Conservation (phyloP, 1,140 invertebrate genomes). For the Aphelinus certus region DNA sequence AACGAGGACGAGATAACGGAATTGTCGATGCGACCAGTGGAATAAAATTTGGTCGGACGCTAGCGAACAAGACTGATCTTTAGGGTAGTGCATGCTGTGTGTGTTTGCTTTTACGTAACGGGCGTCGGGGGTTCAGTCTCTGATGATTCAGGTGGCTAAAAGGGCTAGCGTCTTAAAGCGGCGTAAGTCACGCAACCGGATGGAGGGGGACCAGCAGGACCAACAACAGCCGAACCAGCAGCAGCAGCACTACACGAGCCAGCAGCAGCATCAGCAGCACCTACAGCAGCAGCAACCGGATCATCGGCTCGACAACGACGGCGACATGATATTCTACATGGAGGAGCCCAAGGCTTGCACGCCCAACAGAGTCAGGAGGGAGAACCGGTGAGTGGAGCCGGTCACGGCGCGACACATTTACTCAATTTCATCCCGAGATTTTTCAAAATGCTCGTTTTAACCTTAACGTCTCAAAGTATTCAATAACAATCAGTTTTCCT, state of each 20-base stretch:
- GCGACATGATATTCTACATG: conserved; percentile 77
- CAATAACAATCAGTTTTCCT: too few species aligned
- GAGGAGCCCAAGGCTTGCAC: conserved; percentile 76
- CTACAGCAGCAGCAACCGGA: conserved; percentile 16
- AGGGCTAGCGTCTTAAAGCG: conserved; percentile 78
- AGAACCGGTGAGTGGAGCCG: conserved; percentile 61
- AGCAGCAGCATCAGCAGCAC: conserved; percentile 23
- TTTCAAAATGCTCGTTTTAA: background rate
- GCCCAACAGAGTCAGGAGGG: conserved; percentile 70
- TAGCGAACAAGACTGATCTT: conserved; percentile 22
- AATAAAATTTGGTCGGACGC: background rate
- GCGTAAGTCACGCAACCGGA: conserved; percentile 75
- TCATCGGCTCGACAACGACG: conserved; percentile 68
- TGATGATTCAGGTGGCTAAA: conserved; percentile 78
- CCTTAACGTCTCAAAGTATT: conserved; percentile 12
- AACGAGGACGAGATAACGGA: conserved; percentile 6
- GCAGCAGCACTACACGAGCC: conserved; percentile 13
- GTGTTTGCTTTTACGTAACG: conserved; percentile 62
- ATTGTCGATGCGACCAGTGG: background rate
- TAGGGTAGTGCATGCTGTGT: conserved; percentile 62
- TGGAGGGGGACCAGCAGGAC: conserved; percentile 66
- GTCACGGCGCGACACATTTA: conserved; percentile 2
- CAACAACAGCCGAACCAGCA: conserved; percentile 52
- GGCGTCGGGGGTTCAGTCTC: conserved; percentile 70
- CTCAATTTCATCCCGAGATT: background rate